phyloP scores from a whole-genome alignment of 2,797 vertebrate species.

The Chelonia mydas region DNA sequence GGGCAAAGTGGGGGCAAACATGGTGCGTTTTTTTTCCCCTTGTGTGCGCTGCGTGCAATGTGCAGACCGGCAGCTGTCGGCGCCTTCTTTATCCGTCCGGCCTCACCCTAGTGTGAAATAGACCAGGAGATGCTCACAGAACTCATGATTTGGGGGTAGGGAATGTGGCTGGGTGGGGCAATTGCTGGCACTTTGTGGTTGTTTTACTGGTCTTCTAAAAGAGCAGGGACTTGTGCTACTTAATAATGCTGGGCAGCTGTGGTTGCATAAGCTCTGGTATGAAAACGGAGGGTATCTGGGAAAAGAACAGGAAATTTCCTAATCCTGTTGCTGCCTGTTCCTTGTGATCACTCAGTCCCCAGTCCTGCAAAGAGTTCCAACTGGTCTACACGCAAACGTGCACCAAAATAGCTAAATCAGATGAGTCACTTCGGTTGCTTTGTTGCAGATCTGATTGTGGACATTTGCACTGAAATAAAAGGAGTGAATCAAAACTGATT shows the following conservation, averaged over 20 bases:
- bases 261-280: neutral
- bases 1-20: neutral
- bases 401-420: neutral
- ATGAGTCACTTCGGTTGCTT: neutral
- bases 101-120: neutral
- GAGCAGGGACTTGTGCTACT: neutral
- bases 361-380: neutral
- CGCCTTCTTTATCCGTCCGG: too few species aligned
- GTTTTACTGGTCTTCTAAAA: neutral
- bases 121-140: neutral
- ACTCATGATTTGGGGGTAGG: neutral
- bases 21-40: neutral
- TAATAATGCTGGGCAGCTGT: neutral
- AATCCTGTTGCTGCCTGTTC: neutral
- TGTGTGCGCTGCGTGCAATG: neutral
- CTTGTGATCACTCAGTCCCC: neutral
- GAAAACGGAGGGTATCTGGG: neutral
- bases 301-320: neutral
- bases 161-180: neutral
- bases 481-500: too few species aligned
- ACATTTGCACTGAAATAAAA: neutral
- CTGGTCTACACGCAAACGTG: neutral
- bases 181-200: neutral
- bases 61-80: neutral
- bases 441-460: neutral